Conservation (phyloP, 2,888 invertebrate genomes). For the Cyrtodaria siliqua region DNA sequence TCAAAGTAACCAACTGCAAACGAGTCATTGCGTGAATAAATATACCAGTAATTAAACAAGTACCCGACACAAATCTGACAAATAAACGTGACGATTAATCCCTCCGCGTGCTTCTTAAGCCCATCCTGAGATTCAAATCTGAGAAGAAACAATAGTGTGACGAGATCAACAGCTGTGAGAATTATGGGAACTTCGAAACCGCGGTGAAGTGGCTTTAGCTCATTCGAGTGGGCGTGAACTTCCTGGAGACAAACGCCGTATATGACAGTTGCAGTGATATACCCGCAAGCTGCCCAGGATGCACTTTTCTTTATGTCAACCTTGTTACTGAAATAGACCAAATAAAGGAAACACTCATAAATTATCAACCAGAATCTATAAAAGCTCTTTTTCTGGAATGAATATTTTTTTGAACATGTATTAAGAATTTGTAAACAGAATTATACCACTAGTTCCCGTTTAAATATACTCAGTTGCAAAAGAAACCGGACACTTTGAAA, state of each 20-base stretch:
- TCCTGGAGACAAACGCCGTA: constrained; percentile 55
- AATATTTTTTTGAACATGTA: too few species aligned
- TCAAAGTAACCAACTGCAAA: constrained; percentile 58
- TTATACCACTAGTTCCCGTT: too few species aligned
- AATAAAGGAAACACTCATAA: too few species aligned
- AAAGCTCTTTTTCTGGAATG: too few species aligned
- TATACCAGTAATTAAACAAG: constrained; percentile 49
- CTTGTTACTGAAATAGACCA: neutral
- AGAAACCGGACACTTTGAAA: too few species aligned
- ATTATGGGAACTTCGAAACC: constrained; percentile 50
- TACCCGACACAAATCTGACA: constrained; percentile 45
- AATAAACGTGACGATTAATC: constrained; percentile 35
- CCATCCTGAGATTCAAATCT: constrained; percentile 41
- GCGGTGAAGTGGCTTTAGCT: constrained; percentile 48
- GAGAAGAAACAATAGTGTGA: constrained; percentile 39
- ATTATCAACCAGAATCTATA: too few species aligned
- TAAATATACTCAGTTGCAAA: too few species aligned
- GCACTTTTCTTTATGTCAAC: neutral
- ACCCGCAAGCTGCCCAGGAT: constrained; percentile 1
- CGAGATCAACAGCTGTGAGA: constrained; percentile 20
- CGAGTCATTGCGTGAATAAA: constrained; percentile 45
- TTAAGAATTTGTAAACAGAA: too few species aligned
- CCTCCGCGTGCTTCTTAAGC: constrained; percentile 31
- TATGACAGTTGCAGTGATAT: constrained; percentile 30
- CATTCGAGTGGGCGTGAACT: constrained; percentile 42